Evolutionary conservation across 1,140 invertebrate species (phyloP), one percentile per base, ranked within the genome.

Genomic region (Halotydeus destructor): DNA sequence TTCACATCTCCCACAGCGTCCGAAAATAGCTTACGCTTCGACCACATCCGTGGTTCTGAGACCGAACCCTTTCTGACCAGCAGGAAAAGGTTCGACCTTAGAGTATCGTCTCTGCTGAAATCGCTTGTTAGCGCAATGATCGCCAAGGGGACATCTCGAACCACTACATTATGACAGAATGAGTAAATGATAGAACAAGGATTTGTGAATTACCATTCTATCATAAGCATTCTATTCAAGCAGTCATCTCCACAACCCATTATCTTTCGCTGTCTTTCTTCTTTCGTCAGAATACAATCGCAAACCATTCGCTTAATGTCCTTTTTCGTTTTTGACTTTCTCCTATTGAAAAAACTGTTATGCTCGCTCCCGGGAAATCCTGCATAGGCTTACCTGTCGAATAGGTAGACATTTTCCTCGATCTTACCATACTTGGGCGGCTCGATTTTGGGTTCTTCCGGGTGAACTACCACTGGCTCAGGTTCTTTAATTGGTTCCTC

Each of bases 141-240:
- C 75, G 2, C 74, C 75, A 38, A 88, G 73, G 33, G 75, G 71
- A 65, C 91, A 96, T 55, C 81, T 67, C 1, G 75, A 71, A 19
- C 86, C 85, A 70, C 82, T 88, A 60, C 25, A 69, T 69, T 57
- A 57, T n/a, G 50, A 46, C 35, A 11, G 46, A 42, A 34, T 40
- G 44, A 48, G 21, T 38, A 40, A 46, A 40, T 19, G 28, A 28
- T 38, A 27, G 2, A 27, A 12, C 26, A 34, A 44, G 11, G 27
- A 43, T 30, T 31, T 3, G 34, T 11, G 16, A 52, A 57, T 65
- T 67, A 84, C 82, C 89, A 97, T 74, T 97, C 91, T 58, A 97
- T 94, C 76, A 94, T 85, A 4, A 97, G 70, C 57, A 96, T 69
- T 57, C 86, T 73, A 65, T 97, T 97, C 4, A 96, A 69, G 64